Conservation (phyloP, 2,113 vertebrate genomes). For the Ascaphus truei region DNA sequence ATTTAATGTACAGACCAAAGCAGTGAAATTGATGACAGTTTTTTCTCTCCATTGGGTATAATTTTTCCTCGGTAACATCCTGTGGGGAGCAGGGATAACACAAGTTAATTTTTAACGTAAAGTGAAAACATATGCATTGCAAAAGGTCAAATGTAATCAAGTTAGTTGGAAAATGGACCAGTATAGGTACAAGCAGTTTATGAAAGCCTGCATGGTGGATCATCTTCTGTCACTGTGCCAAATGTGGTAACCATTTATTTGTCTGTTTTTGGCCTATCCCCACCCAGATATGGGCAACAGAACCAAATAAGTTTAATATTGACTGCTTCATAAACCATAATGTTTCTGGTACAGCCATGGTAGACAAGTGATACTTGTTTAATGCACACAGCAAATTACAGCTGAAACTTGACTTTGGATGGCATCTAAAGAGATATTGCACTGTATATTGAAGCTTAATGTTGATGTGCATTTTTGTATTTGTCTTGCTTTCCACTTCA, state of each 20-base stretch:
- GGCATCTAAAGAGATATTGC: no score
- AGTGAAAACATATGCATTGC: neutral
- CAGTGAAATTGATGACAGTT: no score
- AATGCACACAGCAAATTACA: neutral
- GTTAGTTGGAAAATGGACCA: neutral
- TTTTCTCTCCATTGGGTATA: neutral
- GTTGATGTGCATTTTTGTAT: no score
- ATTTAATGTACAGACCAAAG: neutral
- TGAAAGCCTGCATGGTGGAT: neutral
- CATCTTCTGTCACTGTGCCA: neutral
- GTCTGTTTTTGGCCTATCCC: neutral
- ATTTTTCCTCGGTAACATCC: neutral
- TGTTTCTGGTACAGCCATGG: conserved; percentile 1
- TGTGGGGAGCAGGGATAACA: neutral
- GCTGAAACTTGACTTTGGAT: no score
- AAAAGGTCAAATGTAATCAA: neutral
- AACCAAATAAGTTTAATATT: neutral
- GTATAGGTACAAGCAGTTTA: neutral
- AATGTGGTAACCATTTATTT: neutral
- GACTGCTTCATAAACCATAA: neutral
- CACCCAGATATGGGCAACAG: neutral
- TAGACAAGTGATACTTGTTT: no score
- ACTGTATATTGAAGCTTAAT: no score
- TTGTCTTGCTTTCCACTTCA: no score
- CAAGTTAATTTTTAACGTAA: neutral